Conservation (phyloP, 2,888 invertebrate species). For the Ryuthela nishihirai region DNA sequence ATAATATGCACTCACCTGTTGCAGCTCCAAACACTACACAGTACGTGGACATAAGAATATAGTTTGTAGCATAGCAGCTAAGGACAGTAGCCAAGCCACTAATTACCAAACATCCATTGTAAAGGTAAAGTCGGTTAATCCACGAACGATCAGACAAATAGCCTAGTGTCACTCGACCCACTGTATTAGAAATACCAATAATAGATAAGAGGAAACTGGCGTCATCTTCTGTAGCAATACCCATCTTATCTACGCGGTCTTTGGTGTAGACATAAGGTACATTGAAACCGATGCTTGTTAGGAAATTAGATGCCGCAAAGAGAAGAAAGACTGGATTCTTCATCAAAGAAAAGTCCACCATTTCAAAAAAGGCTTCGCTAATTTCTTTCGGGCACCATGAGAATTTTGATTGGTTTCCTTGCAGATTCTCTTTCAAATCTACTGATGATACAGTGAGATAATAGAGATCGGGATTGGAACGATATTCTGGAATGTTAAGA, state of each 20-base stretch:
- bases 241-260: constrained; percentile 64
- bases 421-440: too few species aligned
- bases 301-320: constrained; percentile 88
- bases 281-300: constrained; percentile 90
- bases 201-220: constrained; percentile 70
- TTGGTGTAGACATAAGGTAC: constrained; percentile 84
- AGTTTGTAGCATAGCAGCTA: constrained; percentile 69
- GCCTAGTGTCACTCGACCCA: constrained; percentile 81
- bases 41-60: constrained; percentile 69
- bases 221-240: constrained; percentile 56
- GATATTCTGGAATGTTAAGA: constrained; percentile 57
- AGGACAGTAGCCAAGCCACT: constrained; percentile 81
- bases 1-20: constrained; percentile 64
- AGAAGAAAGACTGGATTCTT: constrained; percentile 81
- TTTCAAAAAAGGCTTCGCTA: constrained; percentile 59
- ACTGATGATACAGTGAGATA: too few species aligned
- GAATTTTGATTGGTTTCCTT: too few species aligned
- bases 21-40: constrained; percentile 79
- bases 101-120: constrained; percentile 78
- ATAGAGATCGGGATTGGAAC: constrained; percentile 44
- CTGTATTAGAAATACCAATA: constrained; percentile 80
- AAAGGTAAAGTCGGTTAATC: constrained; percentile 84
- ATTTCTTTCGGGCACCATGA: constrained; percentile 62
- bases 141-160: constrained; percentile 76
- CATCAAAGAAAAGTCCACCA: constrained; percentile 79